Conservation (phyloP, 1,140 invertebrate genomes). For the Zaprionus inermis region DNA sequence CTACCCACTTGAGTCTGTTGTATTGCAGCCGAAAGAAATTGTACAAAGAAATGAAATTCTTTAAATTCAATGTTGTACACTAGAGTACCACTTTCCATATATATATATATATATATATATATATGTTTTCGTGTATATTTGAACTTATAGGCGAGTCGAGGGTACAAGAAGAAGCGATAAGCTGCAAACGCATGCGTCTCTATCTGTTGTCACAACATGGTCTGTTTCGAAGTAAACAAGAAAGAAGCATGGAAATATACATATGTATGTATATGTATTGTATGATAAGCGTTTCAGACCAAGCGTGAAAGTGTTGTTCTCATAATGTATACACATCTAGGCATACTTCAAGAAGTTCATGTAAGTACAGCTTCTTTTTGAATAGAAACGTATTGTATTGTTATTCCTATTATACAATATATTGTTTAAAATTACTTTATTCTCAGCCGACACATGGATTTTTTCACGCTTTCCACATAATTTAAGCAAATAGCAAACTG, state of each 20-base stretch:
- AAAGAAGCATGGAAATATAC: constrained; percentile 12
- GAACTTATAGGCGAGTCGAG: neutral
- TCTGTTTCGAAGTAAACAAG: constrained; percentile 32
- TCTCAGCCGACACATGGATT: constrained; percentile 1
- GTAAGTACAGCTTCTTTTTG: neutral
- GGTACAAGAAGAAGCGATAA: constrained; percentile 25
- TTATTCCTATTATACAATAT: neutral
- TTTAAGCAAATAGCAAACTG: neutral
- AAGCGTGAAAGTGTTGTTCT: constrained; percentile 13
- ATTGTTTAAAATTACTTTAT: neutral
- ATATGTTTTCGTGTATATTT: neutral
- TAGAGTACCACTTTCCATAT: neutral
- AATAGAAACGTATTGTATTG: neutral
- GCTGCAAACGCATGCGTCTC: constrained; percentile 7
- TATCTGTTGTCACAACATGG: constrained; percentile 24
- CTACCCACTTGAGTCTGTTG: neutral
- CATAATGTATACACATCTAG: constrained; percentile 2
- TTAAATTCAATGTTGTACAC: too few species aligned
- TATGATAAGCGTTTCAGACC: neutral
- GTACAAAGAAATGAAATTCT: too few species aligned
- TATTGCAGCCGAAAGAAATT: neutral
- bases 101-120: neutral
- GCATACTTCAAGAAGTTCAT: neutral
- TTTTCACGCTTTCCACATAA: constrained; percentile 1
- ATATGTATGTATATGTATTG: constrained; percentile 3